phyloP scores from a whole-genome alignment of 2,113 vertebrate species.

The Pygathrix nemaeus region DNA sequence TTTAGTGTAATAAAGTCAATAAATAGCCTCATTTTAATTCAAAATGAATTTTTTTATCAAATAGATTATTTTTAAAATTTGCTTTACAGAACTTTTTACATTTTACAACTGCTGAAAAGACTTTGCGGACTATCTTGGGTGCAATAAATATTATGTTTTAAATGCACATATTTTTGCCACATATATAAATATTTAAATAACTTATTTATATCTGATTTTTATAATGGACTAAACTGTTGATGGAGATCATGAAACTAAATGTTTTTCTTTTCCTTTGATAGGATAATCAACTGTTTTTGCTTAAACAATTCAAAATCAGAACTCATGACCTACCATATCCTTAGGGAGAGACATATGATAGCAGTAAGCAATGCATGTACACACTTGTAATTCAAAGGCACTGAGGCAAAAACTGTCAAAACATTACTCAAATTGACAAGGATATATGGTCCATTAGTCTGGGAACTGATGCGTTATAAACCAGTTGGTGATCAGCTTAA shows the following conservation, averaged over 20 bases:
- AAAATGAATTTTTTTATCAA: conserved; percentile 3
- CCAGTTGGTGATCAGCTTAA: conserved; percentile 80
- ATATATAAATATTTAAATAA: conserved; percentile 61
- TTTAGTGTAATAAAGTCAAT: not conserved
- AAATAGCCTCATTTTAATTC: not conserved
- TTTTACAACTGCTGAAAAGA: not conserved
- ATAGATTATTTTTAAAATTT: not conserved
- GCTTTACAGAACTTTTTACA: not conserved
- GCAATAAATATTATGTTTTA: conserved; percentile 45
- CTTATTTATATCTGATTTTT: conserved; percentile 39
- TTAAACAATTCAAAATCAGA: conserved; percentile 79
- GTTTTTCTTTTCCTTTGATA: conserved; percentile 43
- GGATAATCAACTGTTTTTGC: conserved; percentile 64
- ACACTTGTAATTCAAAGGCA: conserved; percentile 82
- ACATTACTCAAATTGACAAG: conserved; percentile 80
- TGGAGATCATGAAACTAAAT: conserved; percentile 9
- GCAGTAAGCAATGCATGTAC: conserved; percentile 69
- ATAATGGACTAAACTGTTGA: conserved; percentile 5
- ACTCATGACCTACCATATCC: conserved; percentile 74
- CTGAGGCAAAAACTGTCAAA: conserved; percentile 85
- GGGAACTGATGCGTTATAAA: conserved; percentile 80
- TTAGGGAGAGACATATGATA: conserved; percentile 70
- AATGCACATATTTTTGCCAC: conserved; percentile 56
- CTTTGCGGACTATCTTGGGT: not conserved
- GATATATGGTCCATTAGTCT: conserved; percentile 84